Evolutionary conservation across 2,888 invertebrate species (phyloP).

Genomic region (Drosophila nr. fundita): DNA sequence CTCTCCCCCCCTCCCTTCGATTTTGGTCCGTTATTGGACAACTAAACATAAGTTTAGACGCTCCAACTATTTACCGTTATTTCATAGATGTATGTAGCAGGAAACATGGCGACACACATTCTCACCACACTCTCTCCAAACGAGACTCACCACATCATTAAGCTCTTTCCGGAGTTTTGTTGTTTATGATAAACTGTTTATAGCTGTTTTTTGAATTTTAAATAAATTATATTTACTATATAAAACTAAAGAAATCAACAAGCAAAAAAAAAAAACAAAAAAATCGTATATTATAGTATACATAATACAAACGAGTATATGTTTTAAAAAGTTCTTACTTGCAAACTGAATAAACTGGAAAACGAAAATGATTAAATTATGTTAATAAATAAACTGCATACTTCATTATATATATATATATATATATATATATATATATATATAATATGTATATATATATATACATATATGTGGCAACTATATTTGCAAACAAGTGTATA

Average conservation of each 20-base stretch:
- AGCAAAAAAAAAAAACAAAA: constrained; percentile 38
- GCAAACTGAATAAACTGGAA: constrained; percentile 54
- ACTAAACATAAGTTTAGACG: constrained; percentile 21
- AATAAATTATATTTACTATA: constrained; percentile 78
- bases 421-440: constrained; percentile 48
- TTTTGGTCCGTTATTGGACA: constrained; percentile 19
- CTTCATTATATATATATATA: constrained; percentile 55
- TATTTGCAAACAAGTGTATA: constrained; percentile 62
- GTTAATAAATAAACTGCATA: constrained; percentile 64
- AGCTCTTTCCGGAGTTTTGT: constrained; percentile 77
- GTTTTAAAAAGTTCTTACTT: constrained; percentile 73
- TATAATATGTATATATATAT: constrained; percentile 53
- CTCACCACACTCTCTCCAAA: constrained; percentile 32
- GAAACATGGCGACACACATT: constrained; percentile 16
- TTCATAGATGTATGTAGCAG: constrained; percentile 1
- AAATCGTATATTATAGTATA: constrained; percentile 56
- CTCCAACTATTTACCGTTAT: constrained; percentile 19
- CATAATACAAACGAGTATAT: constrained; percentile 58
- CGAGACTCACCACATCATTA: constrained; percentile 52
- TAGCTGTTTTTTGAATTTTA: constrained; percentile 80
- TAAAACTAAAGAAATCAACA: constrained; percentile 39
- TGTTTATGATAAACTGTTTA: constrained; percentile 78
- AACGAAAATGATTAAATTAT: constrained; percentile 58
- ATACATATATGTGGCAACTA: constrained; percentile 56
- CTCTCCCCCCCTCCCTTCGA: background rate